Evolutionary conservation across 2,113 vertebrate genomes (phyloP), one percentile per base, ranked within the genome.

Genomic region (Hiodon alosoides): DNA sequence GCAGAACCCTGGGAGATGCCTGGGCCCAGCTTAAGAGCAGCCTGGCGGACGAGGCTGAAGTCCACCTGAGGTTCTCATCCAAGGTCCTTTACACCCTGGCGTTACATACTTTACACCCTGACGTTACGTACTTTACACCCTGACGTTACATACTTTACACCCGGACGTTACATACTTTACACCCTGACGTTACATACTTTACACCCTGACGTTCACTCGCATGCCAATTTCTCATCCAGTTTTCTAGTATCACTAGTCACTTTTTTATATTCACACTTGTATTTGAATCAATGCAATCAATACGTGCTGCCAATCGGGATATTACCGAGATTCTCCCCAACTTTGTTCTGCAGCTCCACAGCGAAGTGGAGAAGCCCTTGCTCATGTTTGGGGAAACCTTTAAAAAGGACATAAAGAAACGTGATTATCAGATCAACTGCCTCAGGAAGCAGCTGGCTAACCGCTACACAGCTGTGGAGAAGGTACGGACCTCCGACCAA

Each of bases 341-440:
- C 5, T 5, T 8, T 61, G 73, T 11, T 72, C 66, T 52, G 9
- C 86, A 99, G 97, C 95, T 99, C 13, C 97, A 98, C 80, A 91
- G 91, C 0, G 96, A 99, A 81, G 97, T 98, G 0, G 97, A 99
- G 84, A 98, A 96, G 67, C 97, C 96, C 0, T 69, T 99, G 64
- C 91, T 98, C 74, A 95, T 90, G 9, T 98, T 98, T 85, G 89
- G 97, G 2, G 96, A 99, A 85, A 95, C 95, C 87, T 98, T 98
- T 83, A 99, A 99, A 90, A 99, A 98, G 79, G 97, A 99, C 87
- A 92, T 99, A 94, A 99, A 98, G 62, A 99, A 98, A 87, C 98
- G 95, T 10, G 97, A 99, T 85, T 96, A 99, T 83, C 94, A 98
- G 81, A 95, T 99, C 1, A 89, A 95, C 0, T 96, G 98, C 85